Percentiles rank a stretch among this genome's conserved stretches.
These are phyloP conservation scores for Alectoris magna DNA, from an alignment of 2,797 vertebrate genomes.

Conservation along the genomic window DNA sequence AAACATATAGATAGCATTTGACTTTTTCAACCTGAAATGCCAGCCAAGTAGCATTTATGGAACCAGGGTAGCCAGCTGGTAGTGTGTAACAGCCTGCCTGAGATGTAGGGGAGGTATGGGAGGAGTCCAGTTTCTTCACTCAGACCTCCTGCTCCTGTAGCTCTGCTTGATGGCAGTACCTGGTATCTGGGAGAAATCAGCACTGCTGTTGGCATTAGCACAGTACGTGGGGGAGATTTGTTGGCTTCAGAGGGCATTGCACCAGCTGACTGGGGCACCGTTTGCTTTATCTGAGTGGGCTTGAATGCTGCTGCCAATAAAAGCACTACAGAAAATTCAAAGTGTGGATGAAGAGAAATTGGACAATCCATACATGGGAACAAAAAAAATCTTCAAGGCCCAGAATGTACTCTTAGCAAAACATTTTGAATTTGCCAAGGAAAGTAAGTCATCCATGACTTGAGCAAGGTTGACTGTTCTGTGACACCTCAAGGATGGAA, in stretches of 20 bases:
- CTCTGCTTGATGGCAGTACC: not conserved
- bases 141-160: not conserved
- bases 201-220: not conserved
- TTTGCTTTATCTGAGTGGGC: not conserved
- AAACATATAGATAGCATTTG: not conserved
- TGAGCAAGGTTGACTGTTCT: not conserved
- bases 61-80: not conserved
- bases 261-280: not conserved
- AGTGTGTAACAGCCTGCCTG: not conserved
- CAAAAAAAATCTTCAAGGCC: not conserved
- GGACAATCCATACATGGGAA: not conserved
- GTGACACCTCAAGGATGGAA: not conserved
- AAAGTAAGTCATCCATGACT: not conserved
- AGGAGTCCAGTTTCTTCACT: not conserved
- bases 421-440: not conserved
- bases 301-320: not conserved
- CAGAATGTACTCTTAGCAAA: slow-evolving; percentile 2
- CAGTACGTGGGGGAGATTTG: not conserved
- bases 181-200: not conserved
- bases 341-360: not conserved
- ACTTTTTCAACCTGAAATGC: slow-evolving; percentile 11
- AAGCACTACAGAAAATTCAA: not conserved
- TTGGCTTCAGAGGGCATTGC: not conserved
- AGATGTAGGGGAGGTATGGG: not conserved
- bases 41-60: slow-evolving; percentile 33